These are phyloP conservation scores for Gasterosteus nipponicus DNA, from an alignment of 2,113 vertebrate species.

Conservation along the genomic window DNA sequence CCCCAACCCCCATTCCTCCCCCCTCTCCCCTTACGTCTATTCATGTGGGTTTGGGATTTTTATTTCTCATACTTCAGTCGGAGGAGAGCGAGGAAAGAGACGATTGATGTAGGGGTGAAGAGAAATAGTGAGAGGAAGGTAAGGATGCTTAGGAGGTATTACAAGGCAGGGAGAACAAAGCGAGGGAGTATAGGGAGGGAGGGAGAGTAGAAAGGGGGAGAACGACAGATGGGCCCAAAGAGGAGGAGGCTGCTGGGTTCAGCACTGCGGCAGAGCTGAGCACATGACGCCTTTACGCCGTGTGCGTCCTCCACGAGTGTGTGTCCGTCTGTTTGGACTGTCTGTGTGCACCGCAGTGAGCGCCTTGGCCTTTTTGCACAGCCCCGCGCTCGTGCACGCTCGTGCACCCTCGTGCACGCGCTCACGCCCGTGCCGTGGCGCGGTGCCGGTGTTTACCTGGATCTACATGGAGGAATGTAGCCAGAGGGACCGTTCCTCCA, in stretches of 20 bases:
- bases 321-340: constrained; percentile 21
- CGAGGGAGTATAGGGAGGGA: not conserved
- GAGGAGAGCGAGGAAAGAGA: constrained; percentile 10
- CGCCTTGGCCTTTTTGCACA: constrained; percentile 16
- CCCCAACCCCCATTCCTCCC: not conserved
- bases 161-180: constrained; percentile 35
- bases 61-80: constrained; percentile 10
- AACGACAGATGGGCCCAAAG: constrained; percentile 71
- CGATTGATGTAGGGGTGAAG: not conserved
- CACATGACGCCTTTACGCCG: constrained; percentile 71
- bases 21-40: constrained; percentile 12
- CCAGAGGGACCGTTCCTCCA: constrained; percentile 59
- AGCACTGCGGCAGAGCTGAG: constrained; percentile 69
- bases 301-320: constrained; percentile 24
- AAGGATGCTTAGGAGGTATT: constrained; percentile 41
- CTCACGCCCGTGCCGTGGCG: constrained; percentile 50
- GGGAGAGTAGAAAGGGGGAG: constrained; percentile 26
- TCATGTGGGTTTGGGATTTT: constrained; percentile 40
- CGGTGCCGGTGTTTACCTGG: constrained; percentile 68
- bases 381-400: not conserved
- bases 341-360: constrained; percentile 19
- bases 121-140: not conserved
- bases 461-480: constrained; percentile 54
- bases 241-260: constrained; percentile 68
- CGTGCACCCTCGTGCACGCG: not conserved